Base-by-base conservation (phyloP, 92 coral and sea anemone species). In the Zoanthus sociatus region DNA sequence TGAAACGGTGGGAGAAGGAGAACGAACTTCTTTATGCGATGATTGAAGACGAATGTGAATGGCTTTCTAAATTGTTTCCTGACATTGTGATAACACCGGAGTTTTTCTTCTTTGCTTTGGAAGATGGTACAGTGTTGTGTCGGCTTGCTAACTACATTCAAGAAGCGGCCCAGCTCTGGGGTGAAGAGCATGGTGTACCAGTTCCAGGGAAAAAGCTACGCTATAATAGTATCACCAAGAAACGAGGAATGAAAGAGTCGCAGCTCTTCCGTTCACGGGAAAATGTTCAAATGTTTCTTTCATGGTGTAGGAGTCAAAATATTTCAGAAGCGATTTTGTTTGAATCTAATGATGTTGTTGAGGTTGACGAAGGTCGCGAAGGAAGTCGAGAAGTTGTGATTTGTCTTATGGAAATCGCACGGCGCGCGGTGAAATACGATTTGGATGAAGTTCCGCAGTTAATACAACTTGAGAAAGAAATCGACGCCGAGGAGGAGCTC, bases 1-100 rank as follows among this genome's bases (percentile, higher is more conserved):
- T 89, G 15, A 95, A 95, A 77, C 93, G 99, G 51, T 97, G 99
- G 99, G 99, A 97, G 83, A 97, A 97, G 78, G 99, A 97, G 70
- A 97, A 97, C 88, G 99, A 97, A 70, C 91, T 97, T 15, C 94
- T 97, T 20, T 97, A 93, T 83, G 99, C 99, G 4, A 97, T 97
- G 99, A 93, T 97, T 26, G 99, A 97, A 78, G 99, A 97, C 70
- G 98, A 95, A 78, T 95, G 95, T 74, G 95, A 93, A 63, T 97
- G 99, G 99, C 76, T 97, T 11, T 92, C 92, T 11, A 90, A 92
- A 76, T 88, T 97, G 14, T 97, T 97, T 76, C 95, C 99, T 64
- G 98, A 95, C 71, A 90, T 91, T 33, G 84, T 95, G 7, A 93
- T 97, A 48, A 90, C 96, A 54, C 95, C 99, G 56, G 99, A 97